Percentiles rank a stretch among this genome's conserved stretches.
Conservation (phyloP, 2,888 invertebrate genomes). For the Conchocele bisecta region DNA sequence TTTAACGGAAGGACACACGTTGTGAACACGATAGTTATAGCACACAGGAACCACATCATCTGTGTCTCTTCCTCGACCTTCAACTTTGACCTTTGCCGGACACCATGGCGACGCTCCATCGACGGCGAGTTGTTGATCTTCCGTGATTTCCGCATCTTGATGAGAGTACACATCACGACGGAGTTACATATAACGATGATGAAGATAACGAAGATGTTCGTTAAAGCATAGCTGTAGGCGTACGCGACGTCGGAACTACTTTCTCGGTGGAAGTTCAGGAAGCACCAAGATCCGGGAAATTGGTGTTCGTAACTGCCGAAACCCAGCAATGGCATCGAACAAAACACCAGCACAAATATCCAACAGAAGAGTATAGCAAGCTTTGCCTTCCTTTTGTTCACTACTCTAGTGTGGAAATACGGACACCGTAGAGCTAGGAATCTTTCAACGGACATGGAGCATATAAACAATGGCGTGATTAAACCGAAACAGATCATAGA, state of each 20-base stretch:
- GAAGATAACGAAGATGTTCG: conserved; percentile 72
- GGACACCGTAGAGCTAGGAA: conserved; percentile 78
- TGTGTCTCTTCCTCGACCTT: conserved; percentile 79
- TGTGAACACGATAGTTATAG: conserved; percentile 79
- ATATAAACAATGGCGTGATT: conserved; percentile 81
- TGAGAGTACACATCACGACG: conserved; percentile 70
- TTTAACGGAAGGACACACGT: conserved; percentile 81
- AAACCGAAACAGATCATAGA: conserved; percentile 81
- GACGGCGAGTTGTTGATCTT: conserved; percentile 65
- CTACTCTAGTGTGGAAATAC: conserved; percentile 76
- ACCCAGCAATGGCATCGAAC: conserved; percentile 78
- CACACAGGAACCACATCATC: conserved; percentile 80
- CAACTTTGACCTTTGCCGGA: conserved; percentile 47
- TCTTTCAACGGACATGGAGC: conserved; percentile 81
- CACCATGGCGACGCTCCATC: conserved; percentile 48
- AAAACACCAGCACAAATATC: conserved; percentile 72
- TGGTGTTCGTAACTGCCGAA: conserved; percentile 80
- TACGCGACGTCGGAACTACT: conserved; percentile 67
- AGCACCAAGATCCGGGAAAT: conserved; percentile 82
- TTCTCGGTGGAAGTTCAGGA: conserved; percentile 79
- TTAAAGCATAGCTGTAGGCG: conserved; percentile 73
- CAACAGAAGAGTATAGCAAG: conserved; percentile 66
- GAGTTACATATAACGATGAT: conserved; percentile 69
- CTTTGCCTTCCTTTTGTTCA: conserved; percentile 73
- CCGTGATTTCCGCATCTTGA: conserved; percentile 69